Conservation (phyloP, 1,140 invertebrate genomes). For the Drosophila carrolli region DNA sequence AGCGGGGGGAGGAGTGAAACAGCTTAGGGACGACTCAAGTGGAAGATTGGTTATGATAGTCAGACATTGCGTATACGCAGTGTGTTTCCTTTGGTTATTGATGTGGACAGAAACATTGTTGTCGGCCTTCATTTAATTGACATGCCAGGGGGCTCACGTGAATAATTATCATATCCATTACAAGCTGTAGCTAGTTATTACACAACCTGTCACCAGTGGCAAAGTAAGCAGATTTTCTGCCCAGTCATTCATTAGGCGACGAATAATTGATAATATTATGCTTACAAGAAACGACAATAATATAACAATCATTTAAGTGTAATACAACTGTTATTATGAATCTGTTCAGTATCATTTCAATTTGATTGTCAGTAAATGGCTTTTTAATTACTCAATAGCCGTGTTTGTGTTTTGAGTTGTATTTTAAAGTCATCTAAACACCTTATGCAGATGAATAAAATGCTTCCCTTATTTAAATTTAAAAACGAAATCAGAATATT, state of each 20-base stretch:
- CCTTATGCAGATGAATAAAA: no score
- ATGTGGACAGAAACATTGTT: slow-evolving; percentile 15
- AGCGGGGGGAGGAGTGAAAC: slow-evolving; percentile 1
- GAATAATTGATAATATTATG: slow-evolving; percentile 30
- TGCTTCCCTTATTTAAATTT: no score
- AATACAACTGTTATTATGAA: not conserved
- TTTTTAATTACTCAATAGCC: not conserved
- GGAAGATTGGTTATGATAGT: slow-evolving; percentile 51
- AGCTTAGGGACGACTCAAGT: slow-evolving; percentile 26
- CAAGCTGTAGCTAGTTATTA: slow-evolving; percentile 21
- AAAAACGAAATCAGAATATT: no score
- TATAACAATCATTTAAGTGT: not conserved
- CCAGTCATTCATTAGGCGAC: slow-evolving; percentile 29
- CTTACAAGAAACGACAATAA: no score
- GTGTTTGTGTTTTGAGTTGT: not conserved
- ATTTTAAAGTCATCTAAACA: no score
- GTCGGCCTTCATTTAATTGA: slow-evolving; percentile 50
- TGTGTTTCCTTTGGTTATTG: slow-evolving; percentile 12
- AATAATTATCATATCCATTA: slow-evolving; percentile 79
- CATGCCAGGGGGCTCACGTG: slow-evolving; percentile 47
- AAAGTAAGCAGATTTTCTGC: not conserved
- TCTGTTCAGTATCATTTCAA: not conserved
- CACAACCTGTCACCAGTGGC: not conserved
- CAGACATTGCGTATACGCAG: slow-evolving; percentile 57
- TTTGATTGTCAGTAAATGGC: not conserved